Evolutionary conservation across 1,140 invertebrate genomes (phyloP).

Genomic region (Drosophila orena): DNA sequence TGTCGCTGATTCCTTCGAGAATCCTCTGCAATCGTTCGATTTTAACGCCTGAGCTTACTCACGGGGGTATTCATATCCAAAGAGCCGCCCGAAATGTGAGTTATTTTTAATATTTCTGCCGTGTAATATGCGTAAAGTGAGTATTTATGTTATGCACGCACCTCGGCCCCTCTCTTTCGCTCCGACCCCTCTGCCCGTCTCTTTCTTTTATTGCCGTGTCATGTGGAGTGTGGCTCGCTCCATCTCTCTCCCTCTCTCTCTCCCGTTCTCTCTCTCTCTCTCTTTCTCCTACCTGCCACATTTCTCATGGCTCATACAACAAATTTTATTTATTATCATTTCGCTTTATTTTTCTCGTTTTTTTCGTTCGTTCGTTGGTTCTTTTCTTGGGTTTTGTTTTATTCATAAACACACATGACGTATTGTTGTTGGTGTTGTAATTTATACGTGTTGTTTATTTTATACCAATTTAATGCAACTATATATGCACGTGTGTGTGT

Average conservation of each 20-base stretch:
- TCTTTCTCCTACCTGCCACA: slow-evolving; percentile 51
- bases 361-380: slow-evolving; percentile 1
- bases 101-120: slow-evolving; percentile 49
- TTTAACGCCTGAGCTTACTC: slow-evolving; percentile 7
- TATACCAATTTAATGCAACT: slow-evolving; percentile 81
- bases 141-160: slow-evolving; percentile 57
- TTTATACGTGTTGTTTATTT: slow-evolving; percentile 82
- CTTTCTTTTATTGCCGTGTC: background rate
- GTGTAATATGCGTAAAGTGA: slow-evolving; percentile 60
- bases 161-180: background rate
- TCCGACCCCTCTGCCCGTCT: background rate
- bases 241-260: slow-evolving; percentile 1
- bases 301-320: slow-evolving; percentile 45
- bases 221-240: background rate
- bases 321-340: slow-evolving; percentile 56
- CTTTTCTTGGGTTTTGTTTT: slow-evolving; percentile 51
- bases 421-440: slow-evolving; percentile 57
- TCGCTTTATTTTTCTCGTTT: slow-evolving; percentile 4
- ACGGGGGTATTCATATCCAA: slow-evolving; percentile 28
- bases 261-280: slow-evolving; percentile 2
- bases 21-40: slow-evolving; percentile 6
- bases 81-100: slow-evolving; percentile 36
- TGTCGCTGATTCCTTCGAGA: background rate
- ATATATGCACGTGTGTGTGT: slow-evolving; percentile 24
- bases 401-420: slow-evolving; percentile 54